Evolutionary conservation across 2,797 vertebrate species (phyloP).

Genomic region (Somateria mollissima): DNA sequence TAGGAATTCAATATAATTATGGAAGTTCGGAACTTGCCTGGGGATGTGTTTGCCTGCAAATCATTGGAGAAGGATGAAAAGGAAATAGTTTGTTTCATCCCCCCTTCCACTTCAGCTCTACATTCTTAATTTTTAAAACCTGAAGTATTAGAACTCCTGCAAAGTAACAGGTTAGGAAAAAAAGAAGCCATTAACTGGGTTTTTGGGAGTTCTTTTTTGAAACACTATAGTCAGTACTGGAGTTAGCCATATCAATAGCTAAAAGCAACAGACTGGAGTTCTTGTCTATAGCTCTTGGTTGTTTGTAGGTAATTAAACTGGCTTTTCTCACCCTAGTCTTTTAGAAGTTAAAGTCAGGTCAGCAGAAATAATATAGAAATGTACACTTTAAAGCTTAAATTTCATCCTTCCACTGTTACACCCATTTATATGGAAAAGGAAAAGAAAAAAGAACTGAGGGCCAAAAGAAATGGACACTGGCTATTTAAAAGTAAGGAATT

Average conservation of each 20-base stretch:
- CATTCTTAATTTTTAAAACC: constrained; percentile 21
- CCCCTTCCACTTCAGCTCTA: background rate
- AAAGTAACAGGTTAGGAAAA: background rate
- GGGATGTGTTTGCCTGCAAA: constrained; percentile 21
- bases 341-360: background rate
- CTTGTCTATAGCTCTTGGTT: background rate
- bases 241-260: background rate
- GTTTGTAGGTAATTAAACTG: background rate
- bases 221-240: background rate
- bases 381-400: background rate
- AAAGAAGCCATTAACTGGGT: background rate
- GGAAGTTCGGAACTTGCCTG: constrained; percentile 44
- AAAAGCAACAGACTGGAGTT: background rate
- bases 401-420: background rate
- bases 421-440: background rate
- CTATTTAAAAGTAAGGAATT: background rate
- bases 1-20: constrained; percentile 45
- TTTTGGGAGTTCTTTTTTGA: background rate
- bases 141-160: background rate
- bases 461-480: background rate
- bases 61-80: constrained; percentile 39
- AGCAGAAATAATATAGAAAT: background rate
- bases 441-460: background rate
- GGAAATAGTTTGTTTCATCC: background rate
- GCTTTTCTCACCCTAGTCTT: background rate